Conservation (phyloP, 2,113 vertebrate genomes). For the Sciurus niger region DNA sequence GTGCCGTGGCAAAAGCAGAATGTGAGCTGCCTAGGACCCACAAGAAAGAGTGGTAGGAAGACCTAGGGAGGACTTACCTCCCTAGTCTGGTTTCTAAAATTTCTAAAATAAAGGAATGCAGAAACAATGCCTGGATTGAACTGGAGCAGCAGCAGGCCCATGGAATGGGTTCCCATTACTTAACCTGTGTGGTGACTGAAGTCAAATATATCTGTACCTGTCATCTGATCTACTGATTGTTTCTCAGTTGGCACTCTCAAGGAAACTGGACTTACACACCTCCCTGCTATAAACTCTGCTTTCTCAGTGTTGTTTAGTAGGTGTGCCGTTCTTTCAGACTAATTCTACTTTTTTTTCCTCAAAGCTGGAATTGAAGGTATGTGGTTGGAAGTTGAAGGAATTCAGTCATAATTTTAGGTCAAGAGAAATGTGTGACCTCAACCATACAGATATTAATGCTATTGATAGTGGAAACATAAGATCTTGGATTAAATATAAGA, state of each 20-base stretch:
- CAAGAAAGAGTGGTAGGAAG: neutral
- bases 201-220: neutral
- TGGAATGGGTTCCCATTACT: neutral
- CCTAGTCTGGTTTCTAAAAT: neutral
- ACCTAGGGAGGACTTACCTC: neutral
- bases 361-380: neutral
- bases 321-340: neutral
- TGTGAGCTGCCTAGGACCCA: neutral
- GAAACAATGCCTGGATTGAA: neutral
- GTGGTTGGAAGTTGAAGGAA: neutral
- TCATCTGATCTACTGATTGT: no score
- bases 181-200: neutral
- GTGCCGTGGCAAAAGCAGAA: fast-evolving
- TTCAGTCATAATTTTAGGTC: neutral
- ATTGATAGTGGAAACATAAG: neutral
- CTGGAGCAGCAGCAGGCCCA: neutral
- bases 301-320: neutral
- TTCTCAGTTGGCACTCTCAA: neutral
- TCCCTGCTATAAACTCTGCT: neutral
- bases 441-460: neutral
- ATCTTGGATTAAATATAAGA: neutral
- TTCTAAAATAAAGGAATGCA: neutral
- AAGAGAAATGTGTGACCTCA: neutral
- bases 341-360: neutral
- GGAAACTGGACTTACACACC: neutral